These are phyloP conservation scores for Percopsis omiscomaycus DNA, from an alignment of 2,797 vertebrate genomes.

Conservation along the genomic window DNA sequence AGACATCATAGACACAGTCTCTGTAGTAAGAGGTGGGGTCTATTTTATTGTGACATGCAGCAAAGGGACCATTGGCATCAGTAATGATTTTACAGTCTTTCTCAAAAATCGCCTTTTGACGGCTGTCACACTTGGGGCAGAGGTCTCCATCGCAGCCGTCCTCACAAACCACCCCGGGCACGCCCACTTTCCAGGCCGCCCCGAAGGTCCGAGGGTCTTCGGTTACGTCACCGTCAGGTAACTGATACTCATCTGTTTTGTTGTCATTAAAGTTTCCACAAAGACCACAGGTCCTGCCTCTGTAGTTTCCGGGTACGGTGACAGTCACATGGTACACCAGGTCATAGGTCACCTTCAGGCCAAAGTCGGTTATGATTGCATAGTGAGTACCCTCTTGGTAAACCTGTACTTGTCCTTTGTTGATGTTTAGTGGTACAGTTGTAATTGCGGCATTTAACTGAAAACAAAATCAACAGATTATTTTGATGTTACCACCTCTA, in stretches of 20 bases:
- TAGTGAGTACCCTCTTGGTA: conserved; percentile 46
- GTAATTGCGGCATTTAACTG: conserved; percentile 54
- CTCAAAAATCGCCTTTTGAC: conserved; percentile 30
- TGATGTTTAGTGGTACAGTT: conserved; percentile 50
- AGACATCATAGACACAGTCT: conserved; percentile 60
- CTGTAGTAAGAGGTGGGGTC: conserved; percentile 55
- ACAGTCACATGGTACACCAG: conserved; percentile 45
- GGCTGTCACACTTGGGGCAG: conserved; percentile 44
- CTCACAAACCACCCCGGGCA: conserved; percentile 29
- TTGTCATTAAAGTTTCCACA: conserved; percentile 59
- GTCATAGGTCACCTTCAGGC: conserved; percentile 62
- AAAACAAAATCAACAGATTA: conserved; percentile 10
- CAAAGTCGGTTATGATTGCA: conserved; percentile 48
- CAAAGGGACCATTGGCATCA: conserved; percentile 43
- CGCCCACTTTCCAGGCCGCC: conserved; percentile 38
- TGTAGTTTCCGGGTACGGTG: conserved; percentile 59
- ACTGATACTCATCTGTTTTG: conserved; percentile 42
- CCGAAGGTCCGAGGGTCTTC: conserved; percentile 54
- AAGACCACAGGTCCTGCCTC: conserved; percentile 54
- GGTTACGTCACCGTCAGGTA: conserved; percentile 62
- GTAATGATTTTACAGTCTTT: conserved; percentile 52
- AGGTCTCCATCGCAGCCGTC: conserved; percentile 38
- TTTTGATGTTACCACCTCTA: not conserved
- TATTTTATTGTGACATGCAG: conserved; percentile 24
- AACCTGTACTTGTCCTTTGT: conserved; percentile 40